Evolutionary conservation across 2,888 invertebrate species (phyloP).

Genomic region (Lycaena phlaeas): DNA sequence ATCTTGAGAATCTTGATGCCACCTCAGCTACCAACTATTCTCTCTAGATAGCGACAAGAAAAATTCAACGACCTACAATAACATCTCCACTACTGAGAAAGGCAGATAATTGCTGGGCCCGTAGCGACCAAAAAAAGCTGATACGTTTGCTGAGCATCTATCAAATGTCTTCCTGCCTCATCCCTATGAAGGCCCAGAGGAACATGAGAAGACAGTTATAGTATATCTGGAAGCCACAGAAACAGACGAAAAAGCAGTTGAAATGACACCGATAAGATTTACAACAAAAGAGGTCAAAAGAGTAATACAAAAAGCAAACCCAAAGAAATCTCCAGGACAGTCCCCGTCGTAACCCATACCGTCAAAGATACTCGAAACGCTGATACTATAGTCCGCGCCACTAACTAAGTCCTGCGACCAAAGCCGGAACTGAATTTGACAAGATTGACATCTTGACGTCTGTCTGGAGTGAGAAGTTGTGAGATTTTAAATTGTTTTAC

Average conservation of each 20-base stretch:
- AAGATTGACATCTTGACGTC: too few relatives aligned
- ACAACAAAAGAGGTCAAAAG: constrained; percentile 9
- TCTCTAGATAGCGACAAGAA: constrained; percentile 18
- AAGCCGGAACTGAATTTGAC: too few relatives aligned
- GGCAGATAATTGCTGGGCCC: constrained; percentile 4
- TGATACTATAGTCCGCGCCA: too few relatives aligned
- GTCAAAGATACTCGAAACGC: background rate
- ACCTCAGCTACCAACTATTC: constrained; percentile 16
- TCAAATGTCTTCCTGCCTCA: constrained; percentile 8
- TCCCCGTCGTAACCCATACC: background rate
- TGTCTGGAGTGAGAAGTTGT: too few relatives aligned
- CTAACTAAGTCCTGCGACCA: too few relatives aligned
- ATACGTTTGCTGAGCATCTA: constrained; percentile 8
- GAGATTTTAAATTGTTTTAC: too few relatives aligned
- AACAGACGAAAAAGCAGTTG: background rate
- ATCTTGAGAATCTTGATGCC: constrained; percentile 12
- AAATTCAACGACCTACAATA: constrained; percentile 13
- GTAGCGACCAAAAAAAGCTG: constrained; percentile 10
- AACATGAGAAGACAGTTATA: background rate
- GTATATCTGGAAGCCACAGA: background rate
- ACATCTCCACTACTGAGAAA: constrained; percentile 12
- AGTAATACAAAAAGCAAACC: constrained; percentile 1
- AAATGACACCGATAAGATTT: too few relatives aligned
- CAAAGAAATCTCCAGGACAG: constrained; percentile 12
- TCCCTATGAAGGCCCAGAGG: constrained; percentile 4